A percentile compares a stretch with the other conserved stretches of the same genome.
phyloP scores from a whole-genome alignment of 1,140 invertebrate genomes.

The Wiebesia pumilae region DNA sequence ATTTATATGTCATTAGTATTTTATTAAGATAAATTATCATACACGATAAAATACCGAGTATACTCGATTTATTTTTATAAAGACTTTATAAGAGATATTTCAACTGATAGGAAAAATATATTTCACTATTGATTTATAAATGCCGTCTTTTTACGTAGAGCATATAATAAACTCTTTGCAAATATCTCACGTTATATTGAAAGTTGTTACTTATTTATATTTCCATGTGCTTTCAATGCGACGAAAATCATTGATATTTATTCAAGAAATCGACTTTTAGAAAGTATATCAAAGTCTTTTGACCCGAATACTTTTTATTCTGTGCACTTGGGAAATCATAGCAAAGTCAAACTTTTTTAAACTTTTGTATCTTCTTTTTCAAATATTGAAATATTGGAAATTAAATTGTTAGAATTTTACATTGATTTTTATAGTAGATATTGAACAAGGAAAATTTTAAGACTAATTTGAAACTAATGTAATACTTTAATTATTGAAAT shows the following conservation, averaged over 20 bases:
- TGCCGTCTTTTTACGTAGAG: not conserved
- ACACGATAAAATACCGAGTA: too few relatives aligned
- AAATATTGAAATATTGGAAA: not conserved
- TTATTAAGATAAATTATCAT: too few relatives aligned
- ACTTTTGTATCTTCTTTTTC: not conserved
- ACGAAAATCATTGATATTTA: conserved; percentile 41
- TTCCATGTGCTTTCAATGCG: not conserved
- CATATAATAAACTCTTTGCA: not conserved
- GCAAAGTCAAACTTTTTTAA: conserved; percentile 28
- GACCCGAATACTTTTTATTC: conserved; percentile 28
- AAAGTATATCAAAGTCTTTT: conserved; percentile 23
- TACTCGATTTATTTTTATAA: too few relatives aligned
- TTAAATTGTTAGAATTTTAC: not conserved
- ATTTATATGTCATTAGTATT: too few relatives aligned
- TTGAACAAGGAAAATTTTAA: not conserved
- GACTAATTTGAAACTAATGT: not conserved
- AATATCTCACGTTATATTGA: not conserved
- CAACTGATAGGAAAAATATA: not conserved
- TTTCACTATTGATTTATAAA: not conserved
- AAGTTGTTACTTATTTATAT: conserved; percentile 16
- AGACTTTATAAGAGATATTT: too few relatives aligned
- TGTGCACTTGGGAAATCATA: conserved; percentile 12
- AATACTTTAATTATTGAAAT: too few relatives aligned
- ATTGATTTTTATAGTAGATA: not conserved
- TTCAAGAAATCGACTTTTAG: conserved; percentile 35